These are phyloP conservation scores for Acronicta aceris DNA, from an alignment of 2,888 invertebrate genomes.

Conservation along the genomic window DNA sequence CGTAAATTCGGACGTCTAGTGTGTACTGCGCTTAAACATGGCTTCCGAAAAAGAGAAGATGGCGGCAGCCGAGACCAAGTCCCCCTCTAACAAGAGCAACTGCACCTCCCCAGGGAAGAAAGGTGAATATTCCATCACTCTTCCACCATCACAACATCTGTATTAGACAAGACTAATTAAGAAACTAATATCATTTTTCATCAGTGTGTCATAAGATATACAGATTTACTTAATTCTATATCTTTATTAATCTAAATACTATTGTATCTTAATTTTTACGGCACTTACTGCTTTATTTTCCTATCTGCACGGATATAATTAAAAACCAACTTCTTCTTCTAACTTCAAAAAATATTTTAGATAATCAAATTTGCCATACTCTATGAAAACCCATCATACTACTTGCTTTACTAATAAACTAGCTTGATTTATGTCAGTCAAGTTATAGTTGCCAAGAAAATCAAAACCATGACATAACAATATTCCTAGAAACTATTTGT, in stretches of 20 bases:
- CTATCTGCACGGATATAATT: neutral
- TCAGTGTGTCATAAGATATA: slow-evolving; percentile 10
- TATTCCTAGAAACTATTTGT: neutral
- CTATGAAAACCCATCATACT: no score
- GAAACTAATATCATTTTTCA: slow-evolving; percentile 15
- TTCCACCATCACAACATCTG: slow-evolving; percentile 22
- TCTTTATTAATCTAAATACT: neutral
- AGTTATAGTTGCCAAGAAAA: slow-evolving; percentile 1
- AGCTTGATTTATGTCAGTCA: neutral
- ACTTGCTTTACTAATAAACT: no score
- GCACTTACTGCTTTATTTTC: neutral
- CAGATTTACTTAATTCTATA: slow-evolving; percentile 4
- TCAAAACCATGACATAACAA: neutral
- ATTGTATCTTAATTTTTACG: slow-evolving; percentile 4
- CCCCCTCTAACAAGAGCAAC: slow-evolving; percentile 85
- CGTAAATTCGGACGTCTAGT: slow-evolving; percentile 70
- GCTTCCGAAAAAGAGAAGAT: slow-evolving; percentile 86
- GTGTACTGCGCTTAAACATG: slow-evolving; percentile 74
- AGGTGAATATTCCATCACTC: slow-evolving; percentile 73
- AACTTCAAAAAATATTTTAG: no score
- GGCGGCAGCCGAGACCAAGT: slow-evolving; percentile 84
- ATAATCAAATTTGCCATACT: no score
- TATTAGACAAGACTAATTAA: slow-evolving; percentile 3
- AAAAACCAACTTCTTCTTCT: no score
- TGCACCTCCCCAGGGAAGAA: slow-evolving; percentile 87